Conservation (phyloP, 2,113 vertebrate genomes). For the Paratilapia polleni region DNA sequence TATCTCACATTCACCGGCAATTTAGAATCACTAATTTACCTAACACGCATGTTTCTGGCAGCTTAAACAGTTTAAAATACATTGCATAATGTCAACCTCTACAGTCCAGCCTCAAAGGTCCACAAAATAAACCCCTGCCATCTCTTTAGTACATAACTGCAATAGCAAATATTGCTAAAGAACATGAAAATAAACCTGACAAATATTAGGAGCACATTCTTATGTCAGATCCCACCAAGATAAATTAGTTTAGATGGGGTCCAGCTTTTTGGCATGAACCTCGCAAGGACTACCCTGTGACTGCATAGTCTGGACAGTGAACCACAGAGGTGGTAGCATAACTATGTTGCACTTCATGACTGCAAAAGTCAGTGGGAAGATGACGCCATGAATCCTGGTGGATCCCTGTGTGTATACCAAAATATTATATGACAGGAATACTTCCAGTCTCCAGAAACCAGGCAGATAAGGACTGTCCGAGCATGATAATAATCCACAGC, state of each 20-base stretch:
- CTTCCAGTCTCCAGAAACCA: neutral
- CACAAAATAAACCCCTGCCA: rapidly evolving
- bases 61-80: neutral
- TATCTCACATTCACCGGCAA: neutral
- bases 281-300: neutral
- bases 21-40: neutral
- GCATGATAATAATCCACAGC: neutral
- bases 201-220: neutral
- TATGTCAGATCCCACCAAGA: neutral
- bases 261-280: neutral
- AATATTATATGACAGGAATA: neutral
- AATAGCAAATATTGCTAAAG: neutral
- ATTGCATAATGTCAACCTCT: neutral
- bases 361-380: neutral
- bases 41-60: neutral
- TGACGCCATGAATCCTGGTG: too few relatives aligned
- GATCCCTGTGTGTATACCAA: rapidly evolving
- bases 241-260: neutral
- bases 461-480: neutral
- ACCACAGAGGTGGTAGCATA: neutral
- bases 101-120: neutral
- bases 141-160: neutral
- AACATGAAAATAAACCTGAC: neutral
- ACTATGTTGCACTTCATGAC: neutral
- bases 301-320: neutral